Conservation (phyloP, 2,888 invertebrate species). For the Zygaena filipendulae region DNA sequence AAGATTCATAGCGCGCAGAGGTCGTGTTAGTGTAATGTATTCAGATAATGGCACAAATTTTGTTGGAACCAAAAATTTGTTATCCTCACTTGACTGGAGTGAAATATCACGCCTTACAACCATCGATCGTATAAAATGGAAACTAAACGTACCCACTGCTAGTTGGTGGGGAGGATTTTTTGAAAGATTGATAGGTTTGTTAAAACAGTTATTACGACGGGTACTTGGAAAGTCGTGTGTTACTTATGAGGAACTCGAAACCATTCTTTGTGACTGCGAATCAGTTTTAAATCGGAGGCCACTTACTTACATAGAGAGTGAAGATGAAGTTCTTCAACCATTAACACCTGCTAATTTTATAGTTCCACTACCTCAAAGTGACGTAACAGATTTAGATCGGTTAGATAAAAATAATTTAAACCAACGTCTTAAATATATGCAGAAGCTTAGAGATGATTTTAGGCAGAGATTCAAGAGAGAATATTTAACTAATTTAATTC, state of each 20-base stretch:
- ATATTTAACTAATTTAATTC: no score
- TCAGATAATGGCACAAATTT: slow-evolving; percentile 9
- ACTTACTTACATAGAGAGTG: background rate
- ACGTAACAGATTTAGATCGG: no score
- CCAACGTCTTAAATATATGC: no score
- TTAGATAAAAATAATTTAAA: no score
- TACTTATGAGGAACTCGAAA: background rate
- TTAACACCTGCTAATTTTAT: no score
- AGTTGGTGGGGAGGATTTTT: slow-evolving; percentile 6
- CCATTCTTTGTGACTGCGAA: background rate
- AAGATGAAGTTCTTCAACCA: no score
- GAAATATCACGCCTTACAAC: background rate
- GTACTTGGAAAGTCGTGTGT: slow-evolving; percentile 1
- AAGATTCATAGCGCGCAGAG: no score
- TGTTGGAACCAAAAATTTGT: slow-evolving; percentile 3
- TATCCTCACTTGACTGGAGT: background rate
- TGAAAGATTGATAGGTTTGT: slow-evolving; percentile 1
- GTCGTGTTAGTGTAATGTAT: slow-evolving; percentile 1
- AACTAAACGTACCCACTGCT: slow-evolving; percentile 1
- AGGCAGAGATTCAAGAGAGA: no score
- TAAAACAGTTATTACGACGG: background rate
- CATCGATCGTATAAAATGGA: slow-evolving; percentile 1
- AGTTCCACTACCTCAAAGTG: no score
- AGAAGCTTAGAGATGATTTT: no score
- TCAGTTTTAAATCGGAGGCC: background rate